Conservation (phyloP, 2,113 vertebrate genomes). For the Nerophis lumbriciformis region DNA sequence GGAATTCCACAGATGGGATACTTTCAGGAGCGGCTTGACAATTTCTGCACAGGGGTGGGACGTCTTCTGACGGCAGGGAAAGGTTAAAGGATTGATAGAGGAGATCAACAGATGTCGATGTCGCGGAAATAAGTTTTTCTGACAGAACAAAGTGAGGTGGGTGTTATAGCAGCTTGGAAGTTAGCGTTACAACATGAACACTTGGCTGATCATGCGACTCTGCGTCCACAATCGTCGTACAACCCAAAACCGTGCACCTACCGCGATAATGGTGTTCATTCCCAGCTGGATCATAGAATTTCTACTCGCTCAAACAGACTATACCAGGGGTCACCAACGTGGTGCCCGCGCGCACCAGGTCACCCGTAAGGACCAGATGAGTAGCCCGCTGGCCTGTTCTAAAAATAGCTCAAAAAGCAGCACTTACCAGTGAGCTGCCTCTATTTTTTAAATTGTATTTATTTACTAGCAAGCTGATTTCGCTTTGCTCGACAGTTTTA, state of each 20-base stretch:
- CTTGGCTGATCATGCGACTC: background rate
- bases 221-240: background rate
- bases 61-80: conserved; percentile 9
- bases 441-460: too few species aligned
- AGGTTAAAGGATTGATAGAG: conserved; percentile 14
- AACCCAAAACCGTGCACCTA: background rate
- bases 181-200: background rate
- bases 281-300: too few species aligned
- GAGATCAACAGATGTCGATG: conserved; percentile 19
- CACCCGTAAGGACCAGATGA: too few species aligned
- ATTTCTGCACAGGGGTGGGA: conserved; percentile 2
- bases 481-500: too few species aligned
- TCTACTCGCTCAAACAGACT: too few species aligned
- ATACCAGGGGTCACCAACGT: too few species aligned
- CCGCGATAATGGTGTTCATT: background rate
- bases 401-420: too few species aligned
- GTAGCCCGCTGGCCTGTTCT: too few species aligned
- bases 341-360: too few species aligned
- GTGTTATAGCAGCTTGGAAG: conserved; percentile 15
- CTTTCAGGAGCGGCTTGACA: conserved; percentile 17
- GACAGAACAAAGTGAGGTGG: conserved; percentile 6
- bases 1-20: conserved; percentile 24
- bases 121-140: conserved; percentile 3
- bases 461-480: too few species aligned
- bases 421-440: too few species aligned